These are phyloP conservation scores for Strigops habroptila DNA, from an alignment of 2,113 vertebrate species.

Conservation along the genomic window DNA sequence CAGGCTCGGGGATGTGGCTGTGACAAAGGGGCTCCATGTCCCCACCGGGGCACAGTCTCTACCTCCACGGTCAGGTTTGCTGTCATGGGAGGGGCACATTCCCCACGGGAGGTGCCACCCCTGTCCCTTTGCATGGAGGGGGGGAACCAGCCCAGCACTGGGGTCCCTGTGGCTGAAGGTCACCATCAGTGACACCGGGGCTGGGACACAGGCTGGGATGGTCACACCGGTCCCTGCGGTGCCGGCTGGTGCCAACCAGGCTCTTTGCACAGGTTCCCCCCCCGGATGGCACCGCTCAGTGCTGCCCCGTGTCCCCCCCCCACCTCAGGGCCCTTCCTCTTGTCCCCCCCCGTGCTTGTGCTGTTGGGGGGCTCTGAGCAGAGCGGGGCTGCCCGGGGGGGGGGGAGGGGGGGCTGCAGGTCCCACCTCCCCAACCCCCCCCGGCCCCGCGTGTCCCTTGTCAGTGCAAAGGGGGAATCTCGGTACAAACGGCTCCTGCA, in stretches of 20 bases:
- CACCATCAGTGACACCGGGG: rapidly evolving
- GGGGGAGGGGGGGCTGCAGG: not conserved
- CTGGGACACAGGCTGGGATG: not conserved
- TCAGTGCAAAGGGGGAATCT: not conserved
- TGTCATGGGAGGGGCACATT: not conserved
- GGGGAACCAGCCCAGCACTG: not conserved
- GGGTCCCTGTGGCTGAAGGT: not conserved
- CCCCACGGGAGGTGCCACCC: not conserved
- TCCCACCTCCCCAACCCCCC: not conserved
- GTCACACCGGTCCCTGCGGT: not conserved
- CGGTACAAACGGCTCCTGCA: not conserved
- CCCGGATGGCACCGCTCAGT: not conserved
- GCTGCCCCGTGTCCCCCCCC: not conserved
- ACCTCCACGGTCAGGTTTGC: not conserved
- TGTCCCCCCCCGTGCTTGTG: not conserved
- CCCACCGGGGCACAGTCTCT: not conserved
- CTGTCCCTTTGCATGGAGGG: not conserved
- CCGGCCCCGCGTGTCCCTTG: not conserved
- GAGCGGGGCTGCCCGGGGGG: not conserved
- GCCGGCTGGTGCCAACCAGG: not conserved
- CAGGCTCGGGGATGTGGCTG: not conserved
- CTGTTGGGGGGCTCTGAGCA: not conserved
- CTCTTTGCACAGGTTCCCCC: not conserved
- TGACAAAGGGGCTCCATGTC: not conserved
- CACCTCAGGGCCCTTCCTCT: not conserved